These are phyloP conservation scores for Rattus norvegicus DNA, from an alignment of 2,113 vertebrate genomes.

Conservation along the genomic window DNA sequence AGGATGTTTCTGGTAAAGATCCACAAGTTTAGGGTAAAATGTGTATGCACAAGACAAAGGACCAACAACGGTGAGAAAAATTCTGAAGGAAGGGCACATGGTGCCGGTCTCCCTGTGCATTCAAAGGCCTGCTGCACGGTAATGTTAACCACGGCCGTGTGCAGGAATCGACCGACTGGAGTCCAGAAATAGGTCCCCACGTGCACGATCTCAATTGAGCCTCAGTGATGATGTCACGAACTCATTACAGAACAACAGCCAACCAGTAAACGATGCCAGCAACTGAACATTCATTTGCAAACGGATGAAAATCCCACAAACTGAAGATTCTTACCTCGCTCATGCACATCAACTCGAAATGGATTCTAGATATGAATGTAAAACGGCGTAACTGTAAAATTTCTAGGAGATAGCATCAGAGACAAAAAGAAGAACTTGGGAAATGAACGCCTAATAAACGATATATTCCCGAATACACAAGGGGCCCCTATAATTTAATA, in stretches of 20 bases:
- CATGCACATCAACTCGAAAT: background rate
- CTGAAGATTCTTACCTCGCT: background rate
- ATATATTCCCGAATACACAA: background rate
- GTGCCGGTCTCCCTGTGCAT: background rate
- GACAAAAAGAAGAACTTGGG: background rate
- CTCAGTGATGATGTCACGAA: background rate
- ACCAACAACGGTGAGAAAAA: background rate
- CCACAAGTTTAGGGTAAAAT: conserved; percentile 25
- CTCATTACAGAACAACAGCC: background rate
- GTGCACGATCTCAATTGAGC: background rate
- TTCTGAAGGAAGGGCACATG: background rate
- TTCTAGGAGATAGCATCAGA: background rate
- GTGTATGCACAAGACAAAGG: background rate
- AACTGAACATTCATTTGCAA: background rate
- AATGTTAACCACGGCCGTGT: background rate
- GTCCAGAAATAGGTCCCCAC: background rate
- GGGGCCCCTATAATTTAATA: background rate
- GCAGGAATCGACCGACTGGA: background rate
- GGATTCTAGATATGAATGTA: background rate
- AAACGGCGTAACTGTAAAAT: background rate
- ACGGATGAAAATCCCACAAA: background rate
- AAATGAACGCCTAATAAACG: background rate
- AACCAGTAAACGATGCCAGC: background rate
- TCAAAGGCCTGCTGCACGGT: background rate
- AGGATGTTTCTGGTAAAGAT: conserved; percentile 4